Evolutionary conservation across 2,888 invertebrate species (phyloP), one percentile per base, ranked within the genome.

Genomic region (Orthonychiurus folsomi): DNA sequence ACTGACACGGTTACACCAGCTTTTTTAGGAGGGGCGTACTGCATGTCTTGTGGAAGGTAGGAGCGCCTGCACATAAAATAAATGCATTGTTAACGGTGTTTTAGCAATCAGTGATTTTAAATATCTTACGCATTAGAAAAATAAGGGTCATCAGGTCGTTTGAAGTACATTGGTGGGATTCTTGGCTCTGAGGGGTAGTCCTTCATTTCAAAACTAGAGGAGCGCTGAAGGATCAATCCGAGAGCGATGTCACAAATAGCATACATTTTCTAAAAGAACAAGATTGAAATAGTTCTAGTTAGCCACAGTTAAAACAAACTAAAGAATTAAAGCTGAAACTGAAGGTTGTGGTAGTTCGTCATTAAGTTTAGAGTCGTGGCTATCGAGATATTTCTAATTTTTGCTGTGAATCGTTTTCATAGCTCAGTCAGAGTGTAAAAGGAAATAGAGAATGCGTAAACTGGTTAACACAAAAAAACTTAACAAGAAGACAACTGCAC

Each of bases 191-290:
- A 84, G 5, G 90, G 88, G 77, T 89, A 89, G 75, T 93, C 93
- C 77, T 90, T 91, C 79, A 90, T 81, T 75, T 93, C 93, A 79
- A 90, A 93, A 76, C 85, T 88, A 60, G 86, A 83, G 57, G 91
- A 87, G 76, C 93, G 92, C 63, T 89, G 84, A 80, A 89, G 84
- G 72, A 97, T 85, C 74, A 97, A 83, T 57, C 91, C 89, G 81
- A 93, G 86, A 20, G 94, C 90, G 69, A 97, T 81, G 81, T 97
- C 97, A 81, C 95, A 95, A 60, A 93, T 85, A 27, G 95, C 90
- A 89, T 95, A 97, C 76, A 97, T 80, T 88, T 93, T 95, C 93
- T 95, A 78, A 52, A 52, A 23, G 5, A 20, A 20, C 5, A 20
- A 52, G n/a, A 18, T 25, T 28, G 73, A 63, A 68, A 63, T 5